Percentiles rank a stretch among this genome's conserved stretches.
phyloP scores from a whole-genome alignment of 1,140 invertebrate species.

The Sycobia sp. region DNA sequence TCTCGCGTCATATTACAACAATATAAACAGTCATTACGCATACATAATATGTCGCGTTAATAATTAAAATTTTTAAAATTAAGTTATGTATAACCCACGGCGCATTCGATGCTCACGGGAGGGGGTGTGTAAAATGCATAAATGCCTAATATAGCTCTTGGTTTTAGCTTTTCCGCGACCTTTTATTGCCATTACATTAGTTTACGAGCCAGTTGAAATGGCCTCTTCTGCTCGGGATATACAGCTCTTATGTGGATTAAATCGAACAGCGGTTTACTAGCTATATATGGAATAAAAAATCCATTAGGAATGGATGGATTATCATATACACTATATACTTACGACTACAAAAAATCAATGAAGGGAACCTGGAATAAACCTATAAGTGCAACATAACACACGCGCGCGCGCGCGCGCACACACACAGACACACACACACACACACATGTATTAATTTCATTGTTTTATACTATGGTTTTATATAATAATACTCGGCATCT shows the following conservation, averaged over 20 bases:
- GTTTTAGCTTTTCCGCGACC: neutral
- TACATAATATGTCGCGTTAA: constrained; percentile 27
- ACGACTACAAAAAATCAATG: constrained; percentile 20
- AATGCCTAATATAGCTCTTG: constrained; percentile 5
- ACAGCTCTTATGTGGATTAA: constrained; percentile 28
- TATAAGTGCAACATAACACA: no score
- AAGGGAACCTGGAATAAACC: constrained; percentile 12
- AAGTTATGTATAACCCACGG: neutral
- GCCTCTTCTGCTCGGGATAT: neutral
- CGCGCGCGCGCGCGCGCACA: no score
- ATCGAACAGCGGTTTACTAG: constrained; percentile 33
- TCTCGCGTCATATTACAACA: constrained; percentile 45
- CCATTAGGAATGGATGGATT: constrained; percentile 26
- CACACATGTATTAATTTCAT: no score
- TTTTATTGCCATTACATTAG: no score
- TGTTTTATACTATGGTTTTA: no score
- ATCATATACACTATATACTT: constrained; percentile 17
- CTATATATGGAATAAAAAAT: constrained; percentile 31
- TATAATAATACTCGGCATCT: no score
- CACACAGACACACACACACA: no score
- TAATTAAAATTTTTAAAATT: constrained; percentile 26
- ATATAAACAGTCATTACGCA: constrained; percentile 47
- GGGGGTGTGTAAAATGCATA: neutral
- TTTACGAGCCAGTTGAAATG: no score
- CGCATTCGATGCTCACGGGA: neutral